Conservation (phyloP, 2,888 invertebrate species). For the Dermolepida albohirtum region DNA sequence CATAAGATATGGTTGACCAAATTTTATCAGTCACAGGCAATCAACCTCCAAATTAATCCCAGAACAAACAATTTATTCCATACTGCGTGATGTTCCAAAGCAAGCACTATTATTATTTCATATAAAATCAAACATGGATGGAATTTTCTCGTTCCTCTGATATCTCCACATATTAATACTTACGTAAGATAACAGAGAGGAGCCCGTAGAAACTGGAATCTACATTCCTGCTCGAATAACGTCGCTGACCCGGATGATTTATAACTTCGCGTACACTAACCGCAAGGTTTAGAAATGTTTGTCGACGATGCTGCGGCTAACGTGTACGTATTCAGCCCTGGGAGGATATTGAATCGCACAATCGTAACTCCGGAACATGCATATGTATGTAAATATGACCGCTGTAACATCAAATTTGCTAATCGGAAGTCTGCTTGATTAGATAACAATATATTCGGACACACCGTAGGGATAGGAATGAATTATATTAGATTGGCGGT, state of each 20-base stretch:
- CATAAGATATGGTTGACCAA: no score
- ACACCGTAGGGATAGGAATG: conserved; percentile 1
- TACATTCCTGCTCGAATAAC: neutral
- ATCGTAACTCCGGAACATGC: conserved; percentile 2
- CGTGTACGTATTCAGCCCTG: neutral
- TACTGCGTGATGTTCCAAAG: no score
- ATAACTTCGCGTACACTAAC: conserved; percentile 10
- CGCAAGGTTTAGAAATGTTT: conserved; percentile 12
- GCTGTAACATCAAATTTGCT: conserved; percentile 21
- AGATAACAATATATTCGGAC: conserved; percentile 26
- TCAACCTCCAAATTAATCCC: no score
- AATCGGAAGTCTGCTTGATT: conserved; percentile 10
- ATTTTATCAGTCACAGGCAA: no score
- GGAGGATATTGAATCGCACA: conserved; percentile 9
- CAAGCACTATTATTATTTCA: no score
- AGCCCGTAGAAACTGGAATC: no score
- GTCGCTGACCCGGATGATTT: conserved; percentile 11
- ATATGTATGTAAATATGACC: conserved; percentile 8
- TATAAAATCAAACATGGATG: no score
- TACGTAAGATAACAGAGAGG: no score
- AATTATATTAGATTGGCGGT: conserved; percentile 10
- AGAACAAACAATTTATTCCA: no score
- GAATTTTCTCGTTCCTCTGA: no score
- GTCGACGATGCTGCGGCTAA: neutral
- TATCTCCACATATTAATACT: no score